Conservation (phyloP, 2,113 vertebrate genomes). For the Alethe castanea region DNA sequence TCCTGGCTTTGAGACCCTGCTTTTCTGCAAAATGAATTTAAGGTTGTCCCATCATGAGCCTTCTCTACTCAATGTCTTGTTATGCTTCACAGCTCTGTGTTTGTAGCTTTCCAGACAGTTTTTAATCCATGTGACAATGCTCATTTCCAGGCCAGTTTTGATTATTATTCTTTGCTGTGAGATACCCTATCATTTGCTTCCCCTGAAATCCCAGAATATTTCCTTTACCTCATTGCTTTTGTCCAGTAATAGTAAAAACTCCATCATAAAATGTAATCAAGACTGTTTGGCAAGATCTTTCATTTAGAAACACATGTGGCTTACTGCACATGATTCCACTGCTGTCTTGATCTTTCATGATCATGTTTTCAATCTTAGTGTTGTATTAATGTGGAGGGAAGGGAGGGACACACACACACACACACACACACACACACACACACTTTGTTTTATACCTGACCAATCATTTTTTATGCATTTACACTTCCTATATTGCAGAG, state of each 20-base stretch:
- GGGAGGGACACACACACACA: neutral
- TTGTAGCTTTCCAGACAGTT: slow-evolving; percentile 18
- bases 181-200: slow-evolving; percentile 43
- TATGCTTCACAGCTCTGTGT: slow-evolving; percentile 9
- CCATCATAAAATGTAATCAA: slow-evolving; percentile 59
- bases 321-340: slow-evolving; percentile 26
- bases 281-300: slow-evolving; percentile 50
- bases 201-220: slow-evolving; percentile 40
- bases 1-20: neutral
- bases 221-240: slow-evolving; percentile 52
- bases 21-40: neutral
- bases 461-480: neutral
- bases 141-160: slow-evolving; percentile 43
- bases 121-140: slow-evolving; percentile 15
- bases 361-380: neutral
- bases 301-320: slow-evolving; percentile 53
- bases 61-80: neutral
- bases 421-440: neutral
- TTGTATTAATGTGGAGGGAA: neutral
- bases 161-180: slow-evolving; percentile 52
- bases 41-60: accelerated
- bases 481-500: neutral
- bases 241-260: slow-evolving; percentile 29
- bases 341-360: neutral
- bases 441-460: neutral